Percentiles rank a stretch among this genome's conserved stretches.
phyloP scores from a whole-genome alignment of 1,140 invertebrate species.

The Yoshiicerus persimilis region DNA sequence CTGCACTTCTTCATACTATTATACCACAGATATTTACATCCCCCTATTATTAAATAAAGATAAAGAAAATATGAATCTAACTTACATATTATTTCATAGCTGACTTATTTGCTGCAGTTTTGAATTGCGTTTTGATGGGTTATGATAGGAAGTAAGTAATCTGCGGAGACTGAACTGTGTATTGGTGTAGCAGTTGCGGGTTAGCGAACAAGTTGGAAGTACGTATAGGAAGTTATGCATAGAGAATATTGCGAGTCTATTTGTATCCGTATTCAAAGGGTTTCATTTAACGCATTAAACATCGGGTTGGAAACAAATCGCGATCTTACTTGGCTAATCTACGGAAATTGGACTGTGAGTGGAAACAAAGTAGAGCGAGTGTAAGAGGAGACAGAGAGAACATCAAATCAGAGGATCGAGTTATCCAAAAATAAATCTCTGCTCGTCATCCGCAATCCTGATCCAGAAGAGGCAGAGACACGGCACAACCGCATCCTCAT shows the following conservation, averaged over 20 bases:
- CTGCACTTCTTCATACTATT: too few relatives aligned
- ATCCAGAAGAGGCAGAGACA: not conserved
- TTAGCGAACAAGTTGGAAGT: not conserved
- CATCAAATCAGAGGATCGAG: not conserved
- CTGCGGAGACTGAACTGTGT: not conserved
- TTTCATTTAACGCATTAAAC: not conserved
- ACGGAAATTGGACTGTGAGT: not conserved
- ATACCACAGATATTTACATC: too few relatives aligned
- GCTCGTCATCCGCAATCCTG: constrained; percentile 1
- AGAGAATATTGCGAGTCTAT: not conserved
- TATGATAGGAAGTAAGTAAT: not conserved
- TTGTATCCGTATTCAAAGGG: not conserved
- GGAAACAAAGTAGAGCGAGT: constrained; percentile 8
- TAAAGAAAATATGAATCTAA: too few relatives aligned
- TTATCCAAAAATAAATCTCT: constrained; percentile 25
- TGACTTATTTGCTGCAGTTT: too few relatives aligned
- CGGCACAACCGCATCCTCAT: not conserved
- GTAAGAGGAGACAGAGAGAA: not conserved
- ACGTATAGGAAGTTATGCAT: too few relatives aligned
- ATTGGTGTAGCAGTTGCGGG: not conserved
- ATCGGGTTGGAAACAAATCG: not conserved
- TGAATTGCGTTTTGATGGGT: not conserved
- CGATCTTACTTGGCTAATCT: not conserved
- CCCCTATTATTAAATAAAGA: too few relatives aligned
- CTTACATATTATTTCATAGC: too few relatives aligned